Evolutionary conservation across 2,113 vertebrate genomes (phyloP).

Genomic region (Nycticorax nycticorax): DNA sequence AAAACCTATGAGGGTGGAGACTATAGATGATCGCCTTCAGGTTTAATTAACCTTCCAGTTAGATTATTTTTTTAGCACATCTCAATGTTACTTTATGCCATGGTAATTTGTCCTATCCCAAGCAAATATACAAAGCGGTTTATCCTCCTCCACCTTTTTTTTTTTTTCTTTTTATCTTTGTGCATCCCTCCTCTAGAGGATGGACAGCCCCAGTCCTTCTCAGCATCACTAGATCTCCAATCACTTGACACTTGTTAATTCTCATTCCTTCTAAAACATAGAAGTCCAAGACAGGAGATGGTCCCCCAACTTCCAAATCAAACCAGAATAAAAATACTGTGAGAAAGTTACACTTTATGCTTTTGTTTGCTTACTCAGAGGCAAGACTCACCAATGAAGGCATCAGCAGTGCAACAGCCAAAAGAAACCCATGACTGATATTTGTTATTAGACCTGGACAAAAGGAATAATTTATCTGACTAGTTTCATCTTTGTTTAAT

Average conservation of each 20-base stretch:
- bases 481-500: conserved; percentile 11
- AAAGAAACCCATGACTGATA: neutral
- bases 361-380: neutral
- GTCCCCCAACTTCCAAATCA: neutral
- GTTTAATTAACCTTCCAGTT: neutral
- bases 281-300: neutral
- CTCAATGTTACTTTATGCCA: neutral
- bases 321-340: neutral
- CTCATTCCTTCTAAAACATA: neutral
- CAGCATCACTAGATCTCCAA: neutral
- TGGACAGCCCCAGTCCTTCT: neutral
- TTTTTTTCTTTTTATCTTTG: neutral
- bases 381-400: neutral
- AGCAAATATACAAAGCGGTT: neutral
- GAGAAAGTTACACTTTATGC: neutral
- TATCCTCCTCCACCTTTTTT: accelerated
- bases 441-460: neutral
- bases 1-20: neutral
- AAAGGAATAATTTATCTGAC: neutral
- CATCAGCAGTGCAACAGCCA: neutral
- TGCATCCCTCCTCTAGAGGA: neutral
- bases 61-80: neutral
- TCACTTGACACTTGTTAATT: neutral
- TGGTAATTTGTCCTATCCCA: neutral
- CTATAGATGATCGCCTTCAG: neutral